phyloP scores from a whole-genome alignment of 2,888 invertebrate species.

The Rapana venosa region DNA sequence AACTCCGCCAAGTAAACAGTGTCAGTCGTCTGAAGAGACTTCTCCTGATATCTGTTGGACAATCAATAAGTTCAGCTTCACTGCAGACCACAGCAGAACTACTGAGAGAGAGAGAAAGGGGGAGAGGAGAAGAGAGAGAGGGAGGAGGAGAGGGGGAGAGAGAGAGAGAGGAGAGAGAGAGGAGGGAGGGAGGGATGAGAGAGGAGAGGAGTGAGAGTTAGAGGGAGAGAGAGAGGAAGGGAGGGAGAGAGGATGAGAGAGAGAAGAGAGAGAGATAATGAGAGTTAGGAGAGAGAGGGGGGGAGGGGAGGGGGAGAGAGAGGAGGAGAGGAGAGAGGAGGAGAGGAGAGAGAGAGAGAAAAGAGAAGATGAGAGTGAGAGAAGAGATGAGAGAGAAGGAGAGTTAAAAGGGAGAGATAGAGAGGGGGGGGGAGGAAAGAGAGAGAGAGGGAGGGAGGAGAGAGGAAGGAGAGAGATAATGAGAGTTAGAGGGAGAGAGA shows the following conservation, averaged over 20 bases:
- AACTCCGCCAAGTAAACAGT: neutral
- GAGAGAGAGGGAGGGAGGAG: too few relatives aligned
- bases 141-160: too few relatives aligned
- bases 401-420: neutral
- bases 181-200: neutral
- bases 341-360: neutral
- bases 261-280: neutral
- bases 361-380: too few relatives aligned
- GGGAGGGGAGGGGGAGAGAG: neutral
- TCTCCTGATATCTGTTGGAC: neutral
- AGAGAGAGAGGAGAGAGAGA: too few relatives aligned
- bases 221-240: neutral
- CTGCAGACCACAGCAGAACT: too few relatives aligned
- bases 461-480: too few relatives aligned
- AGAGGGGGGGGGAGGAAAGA: too few relatives aligned
- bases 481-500: too few relatives aligned
- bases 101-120: too few relatives aligned
- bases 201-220: neutral
- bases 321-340: neutral
- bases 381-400: neutral
- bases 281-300: neutral
- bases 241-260: neutral
- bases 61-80: too few relatives aligned
- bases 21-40: neutral
- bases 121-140: too few relatives aligned